These are phyloP conservation scores for Willowsia nigromaculata DNA, from an alignment of 2,888 invertebrate species.

Conservation along the genomic window DNA sequence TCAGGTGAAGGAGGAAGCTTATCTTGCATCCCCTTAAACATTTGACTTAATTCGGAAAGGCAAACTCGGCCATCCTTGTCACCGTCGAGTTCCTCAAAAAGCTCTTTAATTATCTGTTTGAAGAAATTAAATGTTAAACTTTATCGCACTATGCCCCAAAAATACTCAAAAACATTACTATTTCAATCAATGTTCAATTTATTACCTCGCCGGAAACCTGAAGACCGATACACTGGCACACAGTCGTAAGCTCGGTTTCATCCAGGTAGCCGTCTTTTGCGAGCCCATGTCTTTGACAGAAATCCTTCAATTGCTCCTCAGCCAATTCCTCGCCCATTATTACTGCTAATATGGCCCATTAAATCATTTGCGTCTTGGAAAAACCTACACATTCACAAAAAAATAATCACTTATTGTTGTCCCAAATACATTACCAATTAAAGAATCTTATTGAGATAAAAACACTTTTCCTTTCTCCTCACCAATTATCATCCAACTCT, in stretches of 20 bases:
- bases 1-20: slow-evolving; percentile 73
- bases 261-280: slow-evolving; percentile 85
- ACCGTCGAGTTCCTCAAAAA: slow-evolving; percentile 85
- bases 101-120: slow-evolving; percentile 78
- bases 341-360: slow-evolving; percentile 50
- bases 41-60: slow-evolving; percentile 77
- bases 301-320: slow-evolving; percentile 84
- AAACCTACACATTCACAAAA: not conserved
- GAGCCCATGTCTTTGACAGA: slow-evolving; percentile 85
- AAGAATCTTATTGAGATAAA: no score
- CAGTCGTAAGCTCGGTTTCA: slow-evolving; percentile 84
- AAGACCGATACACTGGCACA: slow-evolving; percentile 86
- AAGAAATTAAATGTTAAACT: not conserved
- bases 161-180: not conserved
- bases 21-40: slow-evolving; percentile 79
- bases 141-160: not conserved
- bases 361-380: slow-evolving; percentile 17
- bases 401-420: not conserved
- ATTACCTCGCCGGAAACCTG: slow-evolving; percentile 85
- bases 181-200: not conserved
- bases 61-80: slow-evolving; percentile 84
- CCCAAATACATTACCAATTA: not conserved
- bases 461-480: not conserved
- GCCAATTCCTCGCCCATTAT: slow-evolving; percentile 79
- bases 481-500: not conserved